phyloP scores from a whole-genome alignment of 2,113 vertebrate species.

The Pheucticus melanocephalus region DNA sequence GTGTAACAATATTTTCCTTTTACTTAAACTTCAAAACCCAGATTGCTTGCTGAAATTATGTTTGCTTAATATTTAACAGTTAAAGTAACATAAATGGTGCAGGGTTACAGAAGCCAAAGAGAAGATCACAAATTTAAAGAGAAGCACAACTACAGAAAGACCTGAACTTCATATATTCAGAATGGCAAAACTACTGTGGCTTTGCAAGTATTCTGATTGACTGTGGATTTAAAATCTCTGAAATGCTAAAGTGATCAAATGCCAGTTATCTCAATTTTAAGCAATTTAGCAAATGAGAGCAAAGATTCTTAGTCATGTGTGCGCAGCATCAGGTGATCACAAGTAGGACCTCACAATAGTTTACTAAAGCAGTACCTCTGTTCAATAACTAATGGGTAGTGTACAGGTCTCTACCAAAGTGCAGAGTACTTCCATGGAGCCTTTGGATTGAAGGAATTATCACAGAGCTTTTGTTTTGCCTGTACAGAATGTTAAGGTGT shows the following conservation, averaged over 20 bases:
- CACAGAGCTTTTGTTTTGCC: not conserved
- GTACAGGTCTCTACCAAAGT: not conserved
- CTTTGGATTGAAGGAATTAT: not conserved
- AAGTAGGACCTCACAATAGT: not conserved
- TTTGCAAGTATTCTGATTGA: not conserved
- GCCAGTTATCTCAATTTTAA: not conserved
- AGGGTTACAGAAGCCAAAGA: not conserved
- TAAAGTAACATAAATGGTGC: not conserved
- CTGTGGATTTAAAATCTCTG: not conserved
- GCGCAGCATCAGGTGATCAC: not conserved
- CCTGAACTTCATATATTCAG: not conserved
- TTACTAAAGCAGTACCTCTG: not conserved
- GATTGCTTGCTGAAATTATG: not conserved
- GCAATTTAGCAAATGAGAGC: not conserved
- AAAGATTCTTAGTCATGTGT: not conserved
- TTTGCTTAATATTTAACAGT: not conserved
- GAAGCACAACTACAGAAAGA: not conserved
- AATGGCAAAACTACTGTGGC: not conserved
- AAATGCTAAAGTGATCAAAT: not conserved
- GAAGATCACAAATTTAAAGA: not conserved
- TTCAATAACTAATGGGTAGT: not conserved
- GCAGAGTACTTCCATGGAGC: fast-evolving
- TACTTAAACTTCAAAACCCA: not conserved
- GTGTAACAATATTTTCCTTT: not conserved
- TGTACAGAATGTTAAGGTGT: not conserved